phyloP scores from a whole-genome alignment of 2,797 vertebrate species.

The Austrolebias charrua region DNA sequence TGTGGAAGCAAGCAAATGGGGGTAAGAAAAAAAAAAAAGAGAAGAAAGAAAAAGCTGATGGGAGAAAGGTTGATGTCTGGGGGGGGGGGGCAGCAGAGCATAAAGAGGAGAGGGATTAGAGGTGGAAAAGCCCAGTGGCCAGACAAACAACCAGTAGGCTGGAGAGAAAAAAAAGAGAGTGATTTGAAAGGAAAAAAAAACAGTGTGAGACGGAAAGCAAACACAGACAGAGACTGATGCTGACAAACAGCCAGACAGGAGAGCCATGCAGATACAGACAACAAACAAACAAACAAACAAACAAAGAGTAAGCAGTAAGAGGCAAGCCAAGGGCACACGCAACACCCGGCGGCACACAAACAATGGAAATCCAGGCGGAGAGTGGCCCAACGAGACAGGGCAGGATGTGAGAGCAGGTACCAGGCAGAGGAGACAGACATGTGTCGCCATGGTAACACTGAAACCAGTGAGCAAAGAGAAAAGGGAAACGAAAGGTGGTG shows the following conservation, averaged over 20 bases:
- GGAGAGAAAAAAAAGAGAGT: slow-evolving; percentile 27
- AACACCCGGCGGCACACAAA: slow-evolving; percentile 15
- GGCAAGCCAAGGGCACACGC: slow-evolving; percentile 33
- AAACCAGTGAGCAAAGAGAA: slow-evolving; percentile 69
- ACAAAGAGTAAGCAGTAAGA: slow-evolving; percentile 42
- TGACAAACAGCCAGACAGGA: slow-evolving; percentile 37
- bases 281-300: slow-evolving; percentile 37
- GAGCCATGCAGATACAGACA: slow-evolving; percentile 32
- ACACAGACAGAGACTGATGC: slow-evolving; percentile 43
- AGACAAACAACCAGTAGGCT: slow-evolving; percentile 59
- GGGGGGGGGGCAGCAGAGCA: slow-evolving; percentile 44
- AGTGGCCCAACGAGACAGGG: slow-evolving; percentile 52
- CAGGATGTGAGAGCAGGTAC: slow-evolving; percentile 65
- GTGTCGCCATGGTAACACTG: slow-evolving; percentile 82
- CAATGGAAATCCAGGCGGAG: slow-evolving; percentile 17
- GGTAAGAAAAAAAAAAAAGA: slow-evolving; percentile 9
- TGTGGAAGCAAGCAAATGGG: slow-evolving; percentile 57
- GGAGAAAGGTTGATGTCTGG: slow-evolving; percentile 26
- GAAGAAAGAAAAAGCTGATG: neutral
- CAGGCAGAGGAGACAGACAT: slow-evolving; percentile 63
- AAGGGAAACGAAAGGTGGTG: slow-evolving; percentile 46
- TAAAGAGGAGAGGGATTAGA: slow-evolving; percentile 67
- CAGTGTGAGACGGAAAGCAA: slow-evolving; percentile 40
- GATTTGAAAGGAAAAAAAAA: no score
- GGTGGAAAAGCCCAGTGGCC: slow-evolving; percentile 68